Evolutionary conservation across 2,888 invertebrate species (phyloP), one percentile per base, ranked within the genome.

Genomic region (Tipula helvola): DNA sequence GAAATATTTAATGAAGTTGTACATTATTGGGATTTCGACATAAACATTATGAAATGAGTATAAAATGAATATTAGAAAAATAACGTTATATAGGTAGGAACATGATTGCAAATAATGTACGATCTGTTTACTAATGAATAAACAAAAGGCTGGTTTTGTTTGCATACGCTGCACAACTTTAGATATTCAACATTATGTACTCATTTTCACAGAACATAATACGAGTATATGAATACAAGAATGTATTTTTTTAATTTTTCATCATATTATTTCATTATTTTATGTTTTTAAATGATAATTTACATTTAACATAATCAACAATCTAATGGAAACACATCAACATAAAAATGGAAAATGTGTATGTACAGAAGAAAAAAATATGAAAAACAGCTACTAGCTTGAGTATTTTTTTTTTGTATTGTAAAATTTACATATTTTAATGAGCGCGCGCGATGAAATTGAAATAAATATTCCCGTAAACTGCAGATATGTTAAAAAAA

Each of bases 221-320:
- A 57, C 52, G 16, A 57, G 16, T 57, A n/a, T n/a, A 57, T 44
- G 8, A 5, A 57, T 57, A 57, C 71, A 71, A 71, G 71, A 71
- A 71, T 71, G 28, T 71, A 71, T 28, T 71, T 71, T 71, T 28
- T 71, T 28, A 71, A 28, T 71, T 28, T 28, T 57, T 18, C n/a
- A n/a, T n/a, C n/a, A n/a, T n/a, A n/a, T n/a, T n/a, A n/a, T n/a
- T n/a, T n/a, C n/a, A 71, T 71, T 71, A 71, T 71, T 71, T 71
- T 71, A 71, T 71, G 71, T 71, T 71, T 71, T 71, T 18, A 71
- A 71, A 71, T 71, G 28, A 71, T 71, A 71, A 71, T 71, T 71
- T 71, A 71, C 71, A 71, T 71, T 71, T 71, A 71, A 71, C 71
- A 71, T 71, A 71, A 71, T 71, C 71, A 71, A 71, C 71, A 71